Conservation (phyloP, 2,113 vertebrate genomes). For the Crotalus tigris region DNA sequence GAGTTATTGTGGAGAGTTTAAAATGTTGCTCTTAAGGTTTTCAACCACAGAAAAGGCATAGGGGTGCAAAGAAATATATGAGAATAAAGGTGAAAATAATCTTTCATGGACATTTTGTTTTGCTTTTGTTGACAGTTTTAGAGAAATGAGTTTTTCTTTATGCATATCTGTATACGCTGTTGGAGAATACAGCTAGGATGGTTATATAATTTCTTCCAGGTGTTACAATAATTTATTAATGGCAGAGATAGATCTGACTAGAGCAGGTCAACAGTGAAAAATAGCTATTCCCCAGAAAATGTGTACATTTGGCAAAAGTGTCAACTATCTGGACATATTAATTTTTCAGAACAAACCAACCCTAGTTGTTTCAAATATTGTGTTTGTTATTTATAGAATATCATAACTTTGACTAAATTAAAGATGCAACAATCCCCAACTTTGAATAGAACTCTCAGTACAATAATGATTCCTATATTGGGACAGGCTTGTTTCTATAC, state of each 20-base stretch:
- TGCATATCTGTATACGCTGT: background rate
- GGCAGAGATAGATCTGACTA: constrained; percentile 8
- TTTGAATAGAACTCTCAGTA: background rate
- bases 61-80: background rate
- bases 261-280: constrained; percentile 20
- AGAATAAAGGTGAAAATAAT: background rate
- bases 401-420: background rate
- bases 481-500: background rate
- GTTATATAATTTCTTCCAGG: constrained; percentile 2
- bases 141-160: background rate
- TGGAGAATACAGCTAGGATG: background rate
- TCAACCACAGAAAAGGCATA: background rate
- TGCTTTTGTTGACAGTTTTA: background rate
- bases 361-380: background rate
- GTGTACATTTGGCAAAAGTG: constrained; percentile 3
- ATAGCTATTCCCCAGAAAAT: background rate
- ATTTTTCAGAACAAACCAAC: constrained; percentile 10
- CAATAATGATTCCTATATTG: background rate
- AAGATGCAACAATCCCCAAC: background rate
- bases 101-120: background rate
- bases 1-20: background rate
- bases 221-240: background rate
- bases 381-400: background rate
- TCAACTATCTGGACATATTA: constrained; percentile 9
- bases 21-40: background rate